phyloP scores from a whole-genome alignment of 2,888 invertebrate species.

The Acrocyrtus sp. region DNA sequence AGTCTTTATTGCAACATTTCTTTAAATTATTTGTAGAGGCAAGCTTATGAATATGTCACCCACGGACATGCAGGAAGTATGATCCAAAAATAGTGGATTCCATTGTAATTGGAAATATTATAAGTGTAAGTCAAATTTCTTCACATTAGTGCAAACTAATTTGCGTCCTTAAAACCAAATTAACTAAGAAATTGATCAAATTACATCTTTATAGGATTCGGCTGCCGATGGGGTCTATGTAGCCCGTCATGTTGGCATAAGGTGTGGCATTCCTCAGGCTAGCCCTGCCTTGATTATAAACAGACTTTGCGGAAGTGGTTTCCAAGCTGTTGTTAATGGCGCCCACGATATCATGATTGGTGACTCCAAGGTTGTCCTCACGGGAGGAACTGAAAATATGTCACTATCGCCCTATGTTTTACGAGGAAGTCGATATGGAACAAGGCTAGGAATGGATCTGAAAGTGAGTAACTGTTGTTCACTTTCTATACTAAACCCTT shows the following conservation, averaged over 20 bases:
- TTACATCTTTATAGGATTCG: no score
- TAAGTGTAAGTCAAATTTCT: slow-evolving; percentile 73
- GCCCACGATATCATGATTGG: slow-evolving; percentile 85
- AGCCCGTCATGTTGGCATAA: slow-evolving; percentile 87
- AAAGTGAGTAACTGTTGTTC: no score
- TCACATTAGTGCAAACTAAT: no score
- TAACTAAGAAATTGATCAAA: no score
- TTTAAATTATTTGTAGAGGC: slow-evolving; percentile 69
- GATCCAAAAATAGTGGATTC: slow-evolving; percentile 89
- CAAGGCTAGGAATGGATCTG: slow-evolving; percentile 79
- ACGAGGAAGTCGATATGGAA: slow-evolving; percentile 88
- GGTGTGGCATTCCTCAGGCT: slow-evolving; percentile 85
- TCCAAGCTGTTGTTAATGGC: slow-evolving; percentile 83
- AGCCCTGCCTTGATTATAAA: slow-evolving; percentile 89
- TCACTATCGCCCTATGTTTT: slow-evolving; percentile 89
- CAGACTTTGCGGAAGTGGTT: slow-evolving; percentile 96
- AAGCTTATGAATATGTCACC: slow-evolving; percentile 78
- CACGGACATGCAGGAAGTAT: slow-evolving; percentile 85
- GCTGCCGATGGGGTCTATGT: slow-evolving; percentile 86
- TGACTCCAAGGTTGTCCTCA: slow-evolving; percentile 84
- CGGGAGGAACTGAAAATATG: slow-evolving; percentile 97
- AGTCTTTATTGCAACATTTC: not conserved
- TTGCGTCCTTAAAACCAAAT: no score
- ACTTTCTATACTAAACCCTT: no score
- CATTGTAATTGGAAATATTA: slow-evolving; percentile 89